These are phyloP conservation scores for Peromyscus polionotus DNA, from an alignment of 2,113 vertebrate species.

Conservation along the genomic window DNA sequence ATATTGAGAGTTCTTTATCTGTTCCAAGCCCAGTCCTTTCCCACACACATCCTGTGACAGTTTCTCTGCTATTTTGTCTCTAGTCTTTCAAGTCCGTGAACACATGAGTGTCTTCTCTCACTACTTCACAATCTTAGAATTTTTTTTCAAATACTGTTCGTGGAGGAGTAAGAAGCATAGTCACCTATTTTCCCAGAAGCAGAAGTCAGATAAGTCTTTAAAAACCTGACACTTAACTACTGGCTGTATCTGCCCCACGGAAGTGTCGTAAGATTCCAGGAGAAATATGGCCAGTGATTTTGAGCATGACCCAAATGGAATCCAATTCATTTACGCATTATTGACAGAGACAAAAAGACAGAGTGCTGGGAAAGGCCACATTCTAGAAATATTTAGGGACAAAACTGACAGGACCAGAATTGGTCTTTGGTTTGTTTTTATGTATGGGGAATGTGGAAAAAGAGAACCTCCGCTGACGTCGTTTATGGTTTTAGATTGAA, in stretches of 20 bases:
- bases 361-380: neutral
- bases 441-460: neutral
- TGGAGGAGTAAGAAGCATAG: neutral
- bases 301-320: neutral
- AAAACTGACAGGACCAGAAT: neutral
- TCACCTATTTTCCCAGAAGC: neutral
- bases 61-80: neutral
- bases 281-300: neutral
- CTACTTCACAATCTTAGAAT: neutral
- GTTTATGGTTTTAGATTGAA: neutral
- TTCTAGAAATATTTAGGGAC: conserved; percentile 1
- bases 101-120: neutral
- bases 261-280: neutral
- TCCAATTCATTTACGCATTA: neutral
- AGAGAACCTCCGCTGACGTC: neutral
- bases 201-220: neutral
- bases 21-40: neutral
- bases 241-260: neutral
- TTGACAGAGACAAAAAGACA: neutral
- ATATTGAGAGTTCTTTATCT: neutral
- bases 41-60: neutral
- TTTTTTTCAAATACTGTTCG: neutral
- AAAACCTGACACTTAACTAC: neutral
- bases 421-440: neutral
- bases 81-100: neutral